These are phyloP conservation scores for Microcebus murinus DNA, from an alignment of 2,113 vertebrate species.

Conservation along the genomic window DNA sequence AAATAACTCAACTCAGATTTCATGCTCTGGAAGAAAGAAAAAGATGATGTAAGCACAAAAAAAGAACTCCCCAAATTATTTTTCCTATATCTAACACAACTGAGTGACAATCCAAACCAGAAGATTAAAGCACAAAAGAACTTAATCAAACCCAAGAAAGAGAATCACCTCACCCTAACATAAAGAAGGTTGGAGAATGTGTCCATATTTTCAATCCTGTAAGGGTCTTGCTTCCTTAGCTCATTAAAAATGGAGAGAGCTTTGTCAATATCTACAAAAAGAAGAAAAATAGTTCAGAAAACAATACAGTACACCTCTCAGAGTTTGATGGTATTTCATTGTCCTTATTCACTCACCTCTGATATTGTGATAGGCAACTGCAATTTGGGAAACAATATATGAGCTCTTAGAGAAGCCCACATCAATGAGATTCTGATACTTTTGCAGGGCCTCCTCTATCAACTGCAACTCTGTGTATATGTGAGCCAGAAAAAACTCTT, in stretches of 20 bases:
- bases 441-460: conserved; percentile 98
- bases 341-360: conserved; percentile 88
- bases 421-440: conserved; percentile 98
- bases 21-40: conserved; percentile 91
- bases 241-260: conserved; percentile 97
- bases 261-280: conserved; percentile 96
- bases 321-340: neutral
- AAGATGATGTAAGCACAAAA: conserved; percentile 29
- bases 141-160: conserved; percentile 51
- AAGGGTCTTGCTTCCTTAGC: conserved; percentile 96
- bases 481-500: conserved; percentile 99
- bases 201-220: conserved; percentile 99
- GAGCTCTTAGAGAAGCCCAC: conserved; percentile 98
- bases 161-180: conserved; percentile 91
- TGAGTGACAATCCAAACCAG: neutral
- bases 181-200: conserved; percentile 98
- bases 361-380: conserved; percentile 99
- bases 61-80: neutral
- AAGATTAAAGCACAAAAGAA: conserved; percentile 43
- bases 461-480: conserved; percentile 99
- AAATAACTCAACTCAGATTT: conserved; percentile 98
- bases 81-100: conserved; percentile 6
- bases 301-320: neutral
- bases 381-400: conserved; percentile 99
- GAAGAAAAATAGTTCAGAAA: conserved; percentile 58